These are phyloP conservation scores for Pardosa pseudoannulata DNA, from an alignment of 2,888 invertebrate species.

Conservation along the genomic window DNA sequence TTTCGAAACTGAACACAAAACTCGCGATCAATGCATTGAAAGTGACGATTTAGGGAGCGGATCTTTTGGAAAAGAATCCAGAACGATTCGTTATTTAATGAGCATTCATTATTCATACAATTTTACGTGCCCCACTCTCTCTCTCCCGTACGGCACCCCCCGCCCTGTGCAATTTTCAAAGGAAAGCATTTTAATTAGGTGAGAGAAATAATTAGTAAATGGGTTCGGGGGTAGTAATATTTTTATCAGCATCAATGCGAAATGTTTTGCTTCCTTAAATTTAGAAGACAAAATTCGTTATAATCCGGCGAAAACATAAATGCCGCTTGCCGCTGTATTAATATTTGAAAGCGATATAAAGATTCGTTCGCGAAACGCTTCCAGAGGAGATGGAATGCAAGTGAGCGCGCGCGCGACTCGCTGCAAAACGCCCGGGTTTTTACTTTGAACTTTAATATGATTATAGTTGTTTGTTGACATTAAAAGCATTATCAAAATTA, in stretches of 20 bases:
- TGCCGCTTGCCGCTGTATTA: not conserved
- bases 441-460: not conserved
- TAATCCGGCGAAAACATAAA: slow-evolving; percentile 13
- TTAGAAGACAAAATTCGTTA: slow-evolving; percentile 12
- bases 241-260: slow-evolving; percentile 13
- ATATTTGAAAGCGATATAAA: not conserved
- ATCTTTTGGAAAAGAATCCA: slow-evolving; percentile 18
- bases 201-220: slow-evolving; percentile 66
- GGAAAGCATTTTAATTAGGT: slow-evolving; percentile 54
- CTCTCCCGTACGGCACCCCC: not conserved
- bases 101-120: slow-evolving; percentile 43
- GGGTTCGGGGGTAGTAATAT: slow-evolving; percentile 35
- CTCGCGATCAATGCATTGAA: slow-evolving; percentile 17
- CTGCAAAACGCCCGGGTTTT: not conserved
- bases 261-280: slow-evolving; percentile 12
- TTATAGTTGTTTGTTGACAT: slow-evolving; percentile 4
- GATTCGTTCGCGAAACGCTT: no score
- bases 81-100: slow-evolving; percentile 30
- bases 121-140: slow-evolving; percentile 22
- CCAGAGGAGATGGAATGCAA: no score
- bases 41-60: slow-evolving; percentile 14
- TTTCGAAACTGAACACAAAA: slow-evolving; percentile 16
- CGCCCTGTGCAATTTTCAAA: slow-evolving; percentile 30
- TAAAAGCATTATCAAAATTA: slow-evolving; percentile 15
- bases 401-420: not conserved